Conservation (phyloP, 2,797 vertebrate genomes). For the Muscicapa comitata region DNA sequence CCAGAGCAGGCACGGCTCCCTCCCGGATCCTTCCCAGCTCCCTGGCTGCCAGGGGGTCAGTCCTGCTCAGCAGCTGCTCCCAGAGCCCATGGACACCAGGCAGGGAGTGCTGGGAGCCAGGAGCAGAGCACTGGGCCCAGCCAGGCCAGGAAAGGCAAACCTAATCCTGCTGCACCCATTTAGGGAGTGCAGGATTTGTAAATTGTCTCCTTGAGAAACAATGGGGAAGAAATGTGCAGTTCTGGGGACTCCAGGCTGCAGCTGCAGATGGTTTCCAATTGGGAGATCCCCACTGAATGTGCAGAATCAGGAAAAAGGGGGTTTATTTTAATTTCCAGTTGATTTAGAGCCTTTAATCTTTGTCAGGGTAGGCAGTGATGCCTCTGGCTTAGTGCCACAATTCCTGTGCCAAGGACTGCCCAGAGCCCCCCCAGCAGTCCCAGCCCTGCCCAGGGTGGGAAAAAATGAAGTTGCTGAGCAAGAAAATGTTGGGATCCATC, state of each 20-base stretch:
- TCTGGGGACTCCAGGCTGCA: neutral
- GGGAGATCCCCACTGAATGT: neutral
- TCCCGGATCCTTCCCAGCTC: neutral
- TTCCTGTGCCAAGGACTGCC: neutral
- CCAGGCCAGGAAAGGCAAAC: neutral
- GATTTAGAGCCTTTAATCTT: neutral
- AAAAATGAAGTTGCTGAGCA: neutral
- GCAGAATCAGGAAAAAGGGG: neutral
- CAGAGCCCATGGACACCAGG: fast-evolving
- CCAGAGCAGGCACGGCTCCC: fast-evolving
- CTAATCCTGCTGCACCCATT: neutral
- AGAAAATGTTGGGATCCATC: conserved; percentile 38
- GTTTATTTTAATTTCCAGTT: neutral
- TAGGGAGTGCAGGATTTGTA: neutral
- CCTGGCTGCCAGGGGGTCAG: neutral
- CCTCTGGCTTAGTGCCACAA: neutral
- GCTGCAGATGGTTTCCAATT: neutral
- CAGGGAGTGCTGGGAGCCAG: neutral
- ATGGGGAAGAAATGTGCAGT: neutral
- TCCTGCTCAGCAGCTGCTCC: neutral
- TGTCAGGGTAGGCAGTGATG: neutral
- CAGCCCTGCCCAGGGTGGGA: neutral
- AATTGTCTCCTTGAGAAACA: neutral
- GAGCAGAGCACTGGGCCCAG: neutral
- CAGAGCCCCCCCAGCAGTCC: neutral